Evolutionary conservation across 2,797 vertebrate genomes (phyloP), one percentile per base, ranked within the genome.

Genomic region (Cuniculus paca): DNA sequence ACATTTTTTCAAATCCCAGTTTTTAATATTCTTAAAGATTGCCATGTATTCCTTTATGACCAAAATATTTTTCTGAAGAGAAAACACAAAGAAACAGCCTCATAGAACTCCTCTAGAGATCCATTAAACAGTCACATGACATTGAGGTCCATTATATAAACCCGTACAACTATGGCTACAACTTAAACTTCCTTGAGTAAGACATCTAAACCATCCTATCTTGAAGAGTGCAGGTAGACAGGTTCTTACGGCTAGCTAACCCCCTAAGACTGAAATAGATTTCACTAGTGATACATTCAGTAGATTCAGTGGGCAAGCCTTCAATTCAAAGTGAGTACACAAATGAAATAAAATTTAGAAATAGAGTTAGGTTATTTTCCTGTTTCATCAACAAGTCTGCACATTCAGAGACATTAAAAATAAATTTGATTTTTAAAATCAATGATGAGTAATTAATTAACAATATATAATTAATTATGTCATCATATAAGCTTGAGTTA

Each of bases 281-380:
- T 63, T 87, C 75, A 42, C 31, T 65, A 61, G 77, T 50, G 65
- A n/a, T 56, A 36, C 3, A 22, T 8, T 1, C 24, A 61, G 14
- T 52, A 65, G 56, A 82, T 11, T 78, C 39, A 42, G 10, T 78
- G 75, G 31, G 22, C 17, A 61, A 54, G 36, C 0, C 11, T 90
- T 90, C 54, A 50, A 10, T 58, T 85, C 31, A 77, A 86, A 87
- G 34, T 45, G 50, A 81, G 34, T 50, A 93, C 56, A 50, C 68
- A 95, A 92, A 70, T 58, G 22, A 89, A 70, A 92, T 77, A 61
- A 61, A 54, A 61, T 77, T 60, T 60, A 74, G 42, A 91, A 65
- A 45, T 24, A 83, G 36, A 34, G 5, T 75, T 83, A 68, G 45
- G 7, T 36, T 48, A 22, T 90, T 68, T 90, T 90, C 48, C 8